These are phyloP conservation scores for Corythoichthys intestinalis DNA, from an alignment of 2,113 vertebrate genomes.

Conservation along the genomic window DNA sequence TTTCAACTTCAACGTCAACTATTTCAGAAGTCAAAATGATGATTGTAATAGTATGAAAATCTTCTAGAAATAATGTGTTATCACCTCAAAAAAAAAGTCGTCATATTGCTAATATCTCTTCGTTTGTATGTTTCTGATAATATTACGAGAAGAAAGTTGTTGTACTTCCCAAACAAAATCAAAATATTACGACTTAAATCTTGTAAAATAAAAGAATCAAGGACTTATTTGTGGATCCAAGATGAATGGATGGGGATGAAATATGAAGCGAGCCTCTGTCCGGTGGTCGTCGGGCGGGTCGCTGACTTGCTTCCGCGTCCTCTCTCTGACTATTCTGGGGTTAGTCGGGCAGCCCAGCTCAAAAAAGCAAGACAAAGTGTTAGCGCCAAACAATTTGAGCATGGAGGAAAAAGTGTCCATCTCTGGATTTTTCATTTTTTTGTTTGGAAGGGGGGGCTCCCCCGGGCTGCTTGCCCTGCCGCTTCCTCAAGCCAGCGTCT, in stretches of 20 bases:
- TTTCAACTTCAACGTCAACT: too few species aligned
- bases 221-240: background rate
- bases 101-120: too few species aligned
- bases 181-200: too few species aligned
- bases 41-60: too few species aligned
- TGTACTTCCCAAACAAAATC: too few species aligned
- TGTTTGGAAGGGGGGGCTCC: slow-evolving; percentile 56
- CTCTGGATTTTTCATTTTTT: background rate
- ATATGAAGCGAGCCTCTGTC: background rate
- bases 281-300: slow-evolving; percentile 1
- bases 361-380: background rate
- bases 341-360: background rate
- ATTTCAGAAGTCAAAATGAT: too few species aligned
- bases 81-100: too few species aligned
- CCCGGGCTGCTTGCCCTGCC: slow-evolving; percentile 81
- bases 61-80: too few species aligned
- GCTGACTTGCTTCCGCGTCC: slow-evolving; percentile 33
- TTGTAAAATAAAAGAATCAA: background rate
- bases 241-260: slow-evolving; percentile 15
- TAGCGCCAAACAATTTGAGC: background rate
- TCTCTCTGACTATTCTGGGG: slow-evolving; percentile 53
- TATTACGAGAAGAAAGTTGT: too few species aligned
- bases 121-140: too few species aligned
- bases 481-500: slow-evolving; percentile 74
- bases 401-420: background rate